Evolutionary conservation across 2,888 invertebrate genomes (phyloP).

Genomic region (Apeira syringaria): DNA sequence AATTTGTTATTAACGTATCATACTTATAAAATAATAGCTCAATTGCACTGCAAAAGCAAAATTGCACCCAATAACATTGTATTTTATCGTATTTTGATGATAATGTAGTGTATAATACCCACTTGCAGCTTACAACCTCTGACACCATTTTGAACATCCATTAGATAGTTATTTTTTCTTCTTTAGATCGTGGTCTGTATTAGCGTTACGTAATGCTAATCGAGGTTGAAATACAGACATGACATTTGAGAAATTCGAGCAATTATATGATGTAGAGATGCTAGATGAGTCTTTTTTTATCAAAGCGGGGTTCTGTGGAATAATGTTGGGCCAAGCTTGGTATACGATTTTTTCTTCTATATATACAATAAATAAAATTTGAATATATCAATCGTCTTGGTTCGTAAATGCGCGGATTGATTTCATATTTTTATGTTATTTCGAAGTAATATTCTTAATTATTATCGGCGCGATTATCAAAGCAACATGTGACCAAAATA

Average conservation of each 20-base stretch:
- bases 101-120: neutral
- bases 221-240: slow-evolving; percentile 9
- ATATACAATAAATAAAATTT: too few relatives aligned
- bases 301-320: too few relatives aligned
- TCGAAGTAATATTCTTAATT: too few relatives aligned
- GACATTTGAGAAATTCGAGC: slow-evolving; percentile 16
- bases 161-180: slow-evolving; percentile 9
- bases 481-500: too few relatives aligned
- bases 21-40: slow-evolving; percentile 1
- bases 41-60: slow-evolving; percentile 3
- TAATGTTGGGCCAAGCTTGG: neutral
- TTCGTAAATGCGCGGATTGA: too few relatives aligned
- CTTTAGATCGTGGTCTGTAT: slow-evolving; percentile 7
- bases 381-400: too few relatives aligned
- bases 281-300: neutral
- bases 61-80: slow-evolving; percentile 1
- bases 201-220: slow-evolving; percentile 17
- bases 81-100: slow-evolving; percentile 4
- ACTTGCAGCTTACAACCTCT: slow-evolving; percentile 11
- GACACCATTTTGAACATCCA: slow-evolving; percentile 15
- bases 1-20: too few relatives aligned
- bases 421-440: too few relatives aligned
- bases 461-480: too few relatives aligned
- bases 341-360: neutral
- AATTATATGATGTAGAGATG: slow-evolving; percentile 2